Conservation (phyloP, 1,140 invertebrate species). For the Platyscapa corneri region DNA sequence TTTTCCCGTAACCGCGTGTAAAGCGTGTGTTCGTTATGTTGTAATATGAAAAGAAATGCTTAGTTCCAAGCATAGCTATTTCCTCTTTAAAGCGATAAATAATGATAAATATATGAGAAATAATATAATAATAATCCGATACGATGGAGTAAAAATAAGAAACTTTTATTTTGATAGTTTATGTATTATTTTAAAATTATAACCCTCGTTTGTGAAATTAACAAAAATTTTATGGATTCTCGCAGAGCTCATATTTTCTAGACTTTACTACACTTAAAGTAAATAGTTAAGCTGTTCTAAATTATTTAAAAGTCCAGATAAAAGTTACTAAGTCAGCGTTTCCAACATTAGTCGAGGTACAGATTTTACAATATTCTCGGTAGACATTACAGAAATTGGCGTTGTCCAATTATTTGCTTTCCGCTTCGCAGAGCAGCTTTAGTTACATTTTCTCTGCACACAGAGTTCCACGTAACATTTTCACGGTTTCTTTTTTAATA, state of each 20-base stretch:
- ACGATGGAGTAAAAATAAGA: neutral
- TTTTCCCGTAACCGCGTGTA: too few species aligned
- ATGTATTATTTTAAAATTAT: neutral
- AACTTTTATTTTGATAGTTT: neutral
- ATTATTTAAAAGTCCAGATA: conserved; percentile 12
- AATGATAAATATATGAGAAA: too few species aligned
- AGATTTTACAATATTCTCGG: conserved; percentile 34
- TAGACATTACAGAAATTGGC: conserved; percentile 45
- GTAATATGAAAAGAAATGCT: too few species aligned
- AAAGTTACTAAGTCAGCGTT: neutral
- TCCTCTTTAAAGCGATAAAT: too few species aligned
- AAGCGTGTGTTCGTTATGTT: too few species aligned
- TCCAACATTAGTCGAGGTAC: neutral
- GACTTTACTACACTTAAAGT: neutral
- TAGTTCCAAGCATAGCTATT: too few species aligned
- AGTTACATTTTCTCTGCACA: neutral
- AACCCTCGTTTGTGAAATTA: conserved; percentile 16
- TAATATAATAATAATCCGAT: too few species aligned
- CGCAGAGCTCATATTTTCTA: neutral
- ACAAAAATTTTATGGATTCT: conserved; percentile 21
- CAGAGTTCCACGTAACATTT: conserved; percentile 32
- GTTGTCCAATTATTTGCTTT: conserved; percentile 45
- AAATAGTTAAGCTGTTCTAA: conserved; percentile 17
- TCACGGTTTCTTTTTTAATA: conserved; percentile 4
- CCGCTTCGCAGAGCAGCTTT: conserved; percentile 13